Conservation (phyloP, 2,888 invertebrate genomes). For the Callyntrura sp. region DNA sequence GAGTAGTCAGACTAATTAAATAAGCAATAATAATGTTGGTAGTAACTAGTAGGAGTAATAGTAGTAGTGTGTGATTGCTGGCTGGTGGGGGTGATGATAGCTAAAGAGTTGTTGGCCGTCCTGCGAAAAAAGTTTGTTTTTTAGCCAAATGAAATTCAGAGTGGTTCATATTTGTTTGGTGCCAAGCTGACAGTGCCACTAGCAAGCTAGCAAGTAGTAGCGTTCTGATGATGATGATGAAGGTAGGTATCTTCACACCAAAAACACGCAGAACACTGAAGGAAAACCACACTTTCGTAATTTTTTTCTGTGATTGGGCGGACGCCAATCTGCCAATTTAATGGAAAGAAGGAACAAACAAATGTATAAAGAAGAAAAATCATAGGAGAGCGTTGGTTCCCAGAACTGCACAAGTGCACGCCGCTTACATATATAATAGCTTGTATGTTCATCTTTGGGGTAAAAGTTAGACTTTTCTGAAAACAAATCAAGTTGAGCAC, state of each 20-base stretch:
- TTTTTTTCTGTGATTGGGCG: conserved; percentile 74
- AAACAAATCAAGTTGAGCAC: conserved; percentile 39
- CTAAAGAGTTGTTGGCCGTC: conserved; percentile 45
- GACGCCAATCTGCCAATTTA: conserved; percentile 77
- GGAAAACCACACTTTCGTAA: conserved; percentile 68
- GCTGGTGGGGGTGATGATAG: conserved; percentile 6
- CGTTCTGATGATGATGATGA: neutral
- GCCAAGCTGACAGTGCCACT: conserved; percentile 54
- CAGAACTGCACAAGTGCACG: neutral
- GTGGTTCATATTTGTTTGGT: conserved; percentile 62
- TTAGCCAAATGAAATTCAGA: conserved; percentile 72
- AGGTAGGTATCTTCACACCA: conserved; percentile 51
- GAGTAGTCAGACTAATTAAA: conserved; percentile 69
- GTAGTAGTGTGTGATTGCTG: neutral
- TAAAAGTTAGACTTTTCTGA: conserved; percentile 22
- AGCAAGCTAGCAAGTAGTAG: neutral
- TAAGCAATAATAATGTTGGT: conserved; percentile 50
- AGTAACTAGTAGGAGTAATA: neutral
- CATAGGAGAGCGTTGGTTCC: conserved; percentile 52
- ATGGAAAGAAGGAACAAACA: conserved; percentile 68
- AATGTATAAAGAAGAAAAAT: conserved; percentile 58
- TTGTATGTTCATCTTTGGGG: too few species aligned
- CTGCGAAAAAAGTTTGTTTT: conserved; percentile 63
- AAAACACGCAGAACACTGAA: conserved; percentile 37
- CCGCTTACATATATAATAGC: too few species aligned